These are phyloP conservation scores for Hyperoplus immaculatus DNA, from an alignment of 2,797 vertebrate genomes.

Conservation along the genomic window DNA sequence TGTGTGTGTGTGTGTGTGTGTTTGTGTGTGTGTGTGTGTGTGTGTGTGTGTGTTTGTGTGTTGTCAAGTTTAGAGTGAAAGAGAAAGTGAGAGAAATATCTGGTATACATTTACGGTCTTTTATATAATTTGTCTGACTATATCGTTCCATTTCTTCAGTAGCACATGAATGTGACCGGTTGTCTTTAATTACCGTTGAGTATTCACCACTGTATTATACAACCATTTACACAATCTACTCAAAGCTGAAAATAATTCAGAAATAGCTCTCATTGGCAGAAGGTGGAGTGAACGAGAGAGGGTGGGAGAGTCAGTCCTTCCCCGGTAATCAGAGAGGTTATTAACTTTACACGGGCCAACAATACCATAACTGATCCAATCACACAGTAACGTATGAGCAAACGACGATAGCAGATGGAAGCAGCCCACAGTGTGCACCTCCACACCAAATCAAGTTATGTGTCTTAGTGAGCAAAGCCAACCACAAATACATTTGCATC, in stretches of 20 bases:
- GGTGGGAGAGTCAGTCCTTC: not conserved
- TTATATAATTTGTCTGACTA: not conserved
- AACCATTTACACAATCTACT: too few species aligned
- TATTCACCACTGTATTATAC: too few species aligned
- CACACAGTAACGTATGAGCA: not conserved
- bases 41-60: too few species aligned
- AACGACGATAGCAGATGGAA: not conserved
- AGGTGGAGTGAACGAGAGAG: not conserved
- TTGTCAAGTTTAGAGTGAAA: not conserved
- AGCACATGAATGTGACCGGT: not conserved
- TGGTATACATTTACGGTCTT: not conserved
- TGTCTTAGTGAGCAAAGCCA: not conserved
- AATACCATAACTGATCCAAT: not conserved
- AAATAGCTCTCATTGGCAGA: not conserved
- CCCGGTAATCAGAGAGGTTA: not conserved
- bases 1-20: too few species aligned
- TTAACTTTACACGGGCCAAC: not conserved
- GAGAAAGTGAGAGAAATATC: conserved; percentile 5
- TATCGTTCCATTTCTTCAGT: not conserved
- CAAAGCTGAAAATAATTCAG: not conserved
- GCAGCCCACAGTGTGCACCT: not conserved
- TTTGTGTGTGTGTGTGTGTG: too few species aligned
- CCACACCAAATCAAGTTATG: not conserved
- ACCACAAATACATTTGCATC: not conserved
- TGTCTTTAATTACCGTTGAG: not conserved